A percentile compares a stretch with the other conserved stretches of the same genome.
phyloP scores from a whole-genome alignment of 2,113 vertebrate genomes.

The Setophaga kirtlandii region DNA sequence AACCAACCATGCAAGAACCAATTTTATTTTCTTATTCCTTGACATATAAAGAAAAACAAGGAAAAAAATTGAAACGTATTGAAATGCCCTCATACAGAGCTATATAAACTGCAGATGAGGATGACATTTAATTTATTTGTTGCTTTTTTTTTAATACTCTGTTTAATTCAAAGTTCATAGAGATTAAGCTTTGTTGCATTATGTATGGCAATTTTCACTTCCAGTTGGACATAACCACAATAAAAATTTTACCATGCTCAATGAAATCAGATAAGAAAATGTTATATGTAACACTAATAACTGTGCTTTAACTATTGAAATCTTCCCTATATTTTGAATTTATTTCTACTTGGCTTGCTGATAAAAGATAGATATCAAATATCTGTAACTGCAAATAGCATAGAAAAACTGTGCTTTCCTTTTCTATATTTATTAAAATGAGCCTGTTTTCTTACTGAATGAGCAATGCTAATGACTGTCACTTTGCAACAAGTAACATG shows the following conservation, averaged over 20 bases:
- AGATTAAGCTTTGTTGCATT: not conserved
- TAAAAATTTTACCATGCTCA: not conserved
- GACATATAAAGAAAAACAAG: not conserved
- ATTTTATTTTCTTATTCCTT: not conserved
- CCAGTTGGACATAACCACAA: not conserved
- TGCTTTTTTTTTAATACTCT: not conserved
- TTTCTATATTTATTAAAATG: not conserved
- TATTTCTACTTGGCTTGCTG: not conserved
- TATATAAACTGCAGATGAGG: not conserved
- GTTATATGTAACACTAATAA: not conserved
- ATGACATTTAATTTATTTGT: not conserved
- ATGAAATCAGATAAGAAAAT: slow-evolving; percentile 38
- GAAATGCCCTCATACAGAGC: not conserved
- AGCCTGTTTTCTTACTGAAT: not conserved
- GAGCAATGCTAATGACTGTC: not conserved
- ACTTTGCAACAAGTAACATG: not conserved
- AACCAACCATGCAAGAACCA: not conserved
- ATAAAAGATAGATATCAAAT: not conserved
- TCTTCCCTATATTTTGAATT: not conserved
- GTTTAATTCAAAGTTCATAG: slow-evolving; percentile 12
- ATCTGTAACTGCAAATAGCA: not conserved
- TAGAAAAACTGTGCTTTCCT: not conserved
- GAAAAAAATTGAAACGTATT: not conserved
- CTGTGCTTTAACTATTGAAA: not conserved
- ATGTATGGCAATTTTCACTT: not conserved